Evolutionary conservation across 2,113 vertebrate genomes (phyloP).

Genomic region (Poecile atricapillus): DNA sequence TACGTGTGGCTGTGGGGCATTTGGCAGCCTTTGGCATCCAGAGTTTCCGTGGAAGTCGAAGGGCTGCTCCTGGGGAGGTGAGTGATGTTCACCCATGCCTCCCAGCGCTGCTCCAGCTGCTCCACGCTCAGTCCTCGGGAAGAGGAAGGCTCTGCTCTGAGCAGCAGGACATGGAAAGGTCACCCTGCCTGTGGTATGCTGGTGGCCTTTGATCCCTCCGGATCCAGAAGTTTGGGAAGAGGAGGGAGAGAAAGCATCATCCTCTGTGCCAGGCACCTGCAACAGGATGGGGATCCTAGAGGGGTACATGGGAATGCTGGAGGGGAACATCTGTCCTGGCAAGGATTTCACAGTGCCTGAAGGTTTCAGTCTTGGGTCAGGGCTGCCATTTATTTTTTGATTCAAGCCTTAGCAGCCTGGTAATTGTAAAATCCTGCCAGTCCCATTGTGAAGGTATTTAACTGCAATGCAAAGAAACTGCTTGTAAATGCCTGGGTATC

Average conservation of each 20-base stretch:
- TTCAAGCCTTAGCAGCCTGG: neutral
- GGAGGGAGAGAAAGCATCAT: neutral
- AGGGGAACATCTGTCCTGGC: rapidly evolving
- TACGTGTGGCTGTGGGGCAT: rapidly evolving
- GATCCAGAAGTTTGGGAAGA: neutral
- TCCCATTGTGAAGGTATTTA: neutral
- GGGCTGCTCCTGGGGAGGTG: neutral
- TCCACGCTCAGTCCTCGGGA: rapidly evolving
- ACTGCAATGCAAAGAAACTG: neutral
- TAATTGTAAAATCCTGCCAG: neutral
- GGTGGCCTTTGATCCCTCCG: neutral
- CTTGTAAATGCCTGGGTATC: conserved; percentile 45
- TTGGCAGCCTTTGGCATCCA: neutral
- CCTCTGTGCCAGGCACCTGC: neutral
- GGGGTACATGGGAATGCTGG: neutral
- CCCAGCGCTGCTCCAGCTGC: neutral
- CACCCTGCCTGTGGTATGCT: rapidly evolving
- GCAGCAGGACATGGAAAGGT: neutral
- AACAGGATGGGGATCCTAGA: rapidly evolving
- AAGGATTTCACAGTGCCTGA: neutral
- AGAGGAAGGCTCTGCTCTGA: neutral
- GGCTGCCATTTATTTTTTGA: neutral
- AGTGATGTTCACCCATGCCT: neutral
- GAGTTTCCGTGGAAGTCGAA: rapidly evolving
- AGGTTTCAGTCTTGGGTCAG: neutral